A percentile compares a stretch with the other conserved stretches of the same genome.
phyloP scores from a whole-genome alignment of 1,140 invertebrate species.

The Teleopsis dalmanni region DNA sequence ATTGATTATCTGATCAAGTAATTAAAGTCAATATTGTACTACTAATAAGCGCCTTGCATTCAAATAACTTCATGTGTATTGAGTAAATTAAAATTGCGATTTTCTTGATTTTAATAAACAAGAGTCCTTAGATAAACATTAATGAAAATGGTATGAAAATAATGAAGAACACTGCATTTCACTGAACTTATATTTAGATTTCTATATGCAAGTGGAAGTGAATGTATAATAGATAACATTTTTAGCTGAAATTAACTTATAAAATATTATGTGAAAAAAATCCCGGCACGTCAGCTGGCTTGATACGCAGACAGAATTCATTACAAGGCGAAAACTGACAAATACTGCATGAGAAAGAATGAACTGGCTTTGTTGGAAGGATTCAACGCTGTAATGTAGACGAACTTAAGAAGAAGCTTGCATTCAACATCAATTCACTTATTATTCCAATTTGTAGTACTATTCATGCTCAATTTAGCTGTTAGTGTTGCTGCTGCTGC shows the following conservation, averaged over 20 bases:
- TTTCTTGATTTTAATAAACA: too few species aligned
- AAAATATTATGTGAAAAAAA: conserved; percentile 11
- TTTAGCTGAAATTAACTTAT: conserved; percentile 9
- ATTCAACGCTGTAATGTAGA: neutral
- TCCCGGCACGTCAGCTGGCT: conserved; percentile 10
- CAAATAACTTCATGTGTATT: too few species aligned
- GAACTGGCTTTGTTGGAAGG: neutral
- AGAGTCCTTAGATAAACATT: too few species aligned
- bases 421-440: conserved; percentile 11
- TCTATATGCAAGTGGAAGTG: neutral
- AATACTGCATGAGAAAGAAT: conserved; percentile 8
- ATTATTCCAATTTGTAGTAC: conserved; percentile 13
- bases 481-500: conserved; percentile 6
- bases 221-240: neutral
- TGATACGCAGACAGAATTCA: conserved; percentile 13
- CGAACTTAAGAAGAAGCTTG: neutral
- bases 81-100: too few species aligned
- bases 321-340: conserved; percentile 11
- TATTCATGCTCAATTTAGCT: conserved; percentile 10
- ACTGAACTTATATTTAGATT: too few species aligned
- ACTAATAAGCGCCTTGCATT: too few species aligned
- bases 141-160: too few species aligned
- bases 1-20: too few species aligned
- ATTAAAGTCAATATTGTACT: too few species aligned
- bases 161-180: too few species aligned